Evolutionary conservation across 2,113 vertebrate species (phyloP).

Genomic region (Strigops habroptila): DNA sequence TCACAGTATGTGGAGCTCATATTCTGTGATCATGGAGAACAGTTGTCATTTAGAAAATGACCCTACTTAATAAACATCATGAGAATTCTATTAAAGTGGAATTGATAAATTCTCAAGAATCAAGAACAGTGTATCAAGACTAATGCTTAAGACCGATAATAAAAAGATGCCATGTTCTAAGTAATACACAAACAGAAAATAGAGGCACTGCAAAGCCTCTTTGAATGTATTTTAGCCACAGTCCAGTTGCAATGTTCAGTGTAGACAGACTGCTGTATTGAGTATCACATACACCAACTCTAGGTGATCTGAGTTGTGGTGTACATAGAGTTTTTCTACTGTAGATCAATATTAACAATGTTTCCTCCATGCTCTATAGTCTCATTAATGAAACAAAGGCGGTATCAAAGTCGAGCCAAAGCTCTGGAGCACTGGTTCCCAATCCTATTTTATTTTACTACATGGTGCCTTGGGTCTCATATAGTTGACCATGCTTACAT

Average conservation of each 20-base stretch:
- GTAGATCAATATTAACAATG: not conserved
- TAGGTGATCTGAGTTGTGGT: not conserved
- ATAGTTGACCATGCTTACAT: not conserved
- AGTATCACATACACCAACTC: not conserved
- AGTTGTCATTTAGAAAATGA: not conserved
- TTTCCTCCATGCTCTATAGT: not conserved
- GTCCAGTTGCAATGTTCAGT: not conserved
- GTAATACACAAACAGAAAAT: not conserved
- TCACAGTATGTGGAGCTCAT: not conserved
- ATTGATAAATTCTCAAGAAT: not conserved
- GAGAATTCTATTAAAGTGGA: not conserved
- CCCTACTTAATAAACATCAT: not conserved
- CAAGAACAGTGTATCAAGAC: not conserved
- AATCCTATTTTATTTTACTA: not conserved
- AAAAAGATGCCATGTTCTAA: not conserved
- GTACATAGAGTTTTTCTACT: not conserved
- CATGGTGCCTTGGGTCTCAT: not conserved
- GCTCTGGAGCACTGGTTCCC: not conserved
- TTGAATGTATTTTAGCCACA: not conserved
- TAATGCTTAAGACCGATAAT: not conserved
- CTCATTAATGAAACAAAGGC: not conserved
- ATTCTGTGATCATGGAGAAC: not conserved
- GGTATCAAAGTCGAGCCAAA: not conserved
- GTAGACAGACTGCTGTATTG: not conserved
- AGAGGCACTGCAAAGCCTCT: not conserved